Evolutionary conservation across 2,888 invertebrate genomes (phyloP).

Genomic region (Gastrophysa polygoni): DNA sequence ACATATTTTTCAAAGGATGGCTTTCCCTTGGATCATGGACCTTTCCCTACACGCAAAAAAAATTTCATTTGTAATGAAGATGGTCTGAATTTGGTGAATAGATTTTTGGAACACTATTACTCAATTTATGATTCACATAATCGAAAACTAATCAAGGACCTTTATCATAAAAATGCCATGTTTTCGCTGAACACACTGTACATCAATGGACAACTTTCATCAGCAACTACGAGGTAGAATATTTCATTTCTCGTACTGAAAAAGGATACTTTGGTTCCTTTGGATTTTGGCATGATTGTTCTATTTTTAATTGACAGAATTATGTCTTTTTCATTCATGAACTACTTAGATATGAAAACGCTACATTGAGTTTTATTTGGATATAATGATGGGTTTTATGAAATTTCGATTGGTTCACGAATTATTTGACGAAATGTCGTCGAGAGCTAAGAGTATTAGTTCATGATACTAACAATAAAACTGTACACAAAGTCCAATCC

Average conservation of each 20-base stretch:
- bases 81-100: slow-evolving; percentile 62
- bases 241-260: no score
- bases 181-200: slow-evolving; percentile 64
- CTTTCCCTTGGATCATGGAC: slow-evolving; percentile 52
- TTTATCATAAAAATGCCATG: slow-evolving; percentile 69
- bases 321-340: background rate
- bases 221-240: slow-evolving; percentile 48
- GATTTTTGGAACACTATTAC: slow-evolving; percentile 71
- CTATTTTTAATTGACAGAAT: background rate
- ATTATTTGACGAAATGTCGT: no score
- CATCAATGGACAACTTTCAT: slow-evolving; percentile 47
- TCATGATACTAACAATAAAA: no score
- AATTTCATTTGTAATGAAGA: slow-evolving; percentile 63
- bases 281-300: background rate
- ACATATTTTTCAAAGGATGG: slow-evolving; percentile 60
- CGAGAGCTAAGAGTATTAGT: no score
- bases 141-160: slow-evolving; percentile 60
- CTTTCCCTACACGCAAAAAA: slow-evolving; percentile 58
- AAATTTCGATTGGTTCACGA: no score
- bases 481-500: no score
- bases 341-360: no score
- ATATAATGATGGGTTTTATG: no score
- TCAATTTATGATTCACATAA: slow-evolving; percentile 68
- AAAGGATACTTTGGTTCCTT: background rate
- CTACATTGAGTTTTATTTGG: no score